Conservation (phyloP, 2,888 invertebrate species). For the Willowsia nigromaculata region DNA sequence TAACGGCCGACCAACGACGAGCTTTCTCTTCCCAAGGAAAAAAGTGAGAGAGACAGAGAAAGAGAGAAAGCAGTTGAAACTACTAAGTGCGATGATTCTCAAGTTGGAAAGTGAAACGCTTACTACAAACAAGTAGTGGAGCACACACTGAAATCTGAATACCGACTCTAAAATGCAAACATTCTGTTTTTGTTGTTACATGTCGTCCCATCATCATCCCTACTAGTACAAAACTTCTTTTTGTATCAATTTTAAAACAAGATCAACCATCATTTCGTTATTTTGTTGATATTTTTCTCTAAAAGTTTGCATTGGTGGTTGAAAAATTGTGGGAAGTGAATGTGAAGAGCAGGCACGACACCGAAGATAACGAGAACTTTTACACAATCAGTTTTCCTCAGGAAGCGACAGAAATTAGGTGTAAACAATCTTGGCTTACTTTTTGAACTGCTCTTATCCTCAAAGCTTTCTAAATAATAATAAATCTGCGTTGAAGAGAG, state of each 20-base stretch:
- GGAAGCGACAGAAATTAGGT: background rate
- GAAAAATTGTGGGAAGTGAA: background rate
- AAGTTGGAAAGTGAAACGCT: slow-evolving; percentile 48
- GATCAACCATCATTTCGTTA: slow-evolving; percentile 14
- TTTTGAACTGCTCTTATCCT: background rate
- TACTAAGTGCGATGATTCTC: slow-evolving; percentile 43
- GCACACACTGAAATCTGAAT: slow-evolving; percentile 45
- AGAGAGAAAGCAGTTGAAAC: slow-evolving; percentile 53
- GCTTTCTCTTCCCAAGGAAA: slow-evolving; percentile 33
- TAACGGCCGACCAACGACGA: slow-evolving; percentile 59
- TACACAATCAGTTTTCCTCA: background rate
- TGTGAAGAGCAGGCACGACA: background rate
- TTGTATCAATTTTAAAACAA: slow-evolving; percentile 27
- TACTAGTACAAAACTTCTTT: slow-evolving; percentile 13
- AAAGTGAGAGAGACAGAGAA: slow-evolving; percentile 6
- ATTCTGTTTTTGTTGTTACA: slow-evolving; percentile 36
- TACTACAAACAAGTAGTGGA: slow-evolving; percentile 46
- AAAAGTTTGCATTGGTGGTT: background rate
- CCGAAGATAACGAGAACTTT: background rate
- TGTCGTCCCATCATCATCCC: slow-evolving; percentile 32
- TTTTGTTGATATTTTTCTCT: background rate
- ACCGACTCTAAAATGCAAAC: slow-evolving; percentile 44
- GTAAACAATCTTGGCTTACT: slow-evolving; percentile 1
- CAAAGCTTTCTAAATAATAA: background rate
- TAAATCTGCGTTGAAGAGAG: background rate